Conservation (phyloP, 2,113 vertebrate species). For the Lampris megalopsis region DNA sequence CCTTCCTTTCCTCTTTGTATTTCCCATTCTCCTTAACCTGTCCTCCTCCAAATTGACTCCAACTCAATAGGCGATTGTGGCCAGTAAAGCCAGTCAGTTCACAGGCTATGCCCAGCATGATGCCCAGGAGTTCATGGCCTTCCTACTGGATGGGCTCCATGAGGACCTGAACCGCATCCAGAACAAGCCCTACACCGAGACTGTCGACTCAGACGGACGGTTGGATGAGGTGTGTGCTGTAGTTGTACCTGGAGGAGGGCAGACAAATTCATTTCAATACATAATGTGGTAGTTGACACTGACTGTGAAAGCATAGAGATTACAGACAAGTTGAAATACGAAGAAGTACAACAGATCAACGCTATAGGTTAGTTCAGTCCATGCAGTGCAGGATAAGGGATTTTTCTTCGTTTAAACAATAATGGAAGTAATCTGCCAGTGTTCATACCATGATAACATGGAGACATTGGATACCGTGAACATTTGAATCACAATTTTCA, state of each 20-base stretch:
- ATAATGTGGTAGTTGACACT: not conserved
- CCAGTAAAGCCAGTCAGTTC: slow-evolving; percentile 98
- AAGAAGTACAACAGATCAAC: no score
- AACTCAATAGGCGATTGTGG: slow-evolving; percentile 89
- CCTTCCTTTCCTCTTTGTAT: not conserved
- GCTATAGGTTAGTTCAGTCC: no score
- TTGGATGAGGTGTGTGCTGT: slow-evolving; percentile 88
- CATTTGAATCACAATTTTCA: no score
- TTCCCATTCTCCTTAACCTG: not conserved
- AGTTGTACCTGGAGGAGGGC: not conserved
- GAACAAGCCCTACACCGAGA: slow-evolving; percentile 98
- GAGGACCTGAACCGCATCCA: slow-evolving; percentile 99
- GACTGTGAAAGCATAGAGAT: no score
- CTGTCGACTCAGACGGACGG: slow-evolving; percentile 94
- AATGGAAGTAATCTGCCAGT: no score
- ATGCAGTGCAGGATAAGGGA: no score
- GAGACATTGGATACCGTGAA: no score
- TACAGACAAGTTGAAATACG: no score
- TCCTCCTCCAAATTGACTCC: not conserved
- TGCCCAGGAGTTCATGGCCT: slow-evolving; percentile 99
- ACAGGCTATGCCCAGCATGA: slow-evolving; percentile 98
- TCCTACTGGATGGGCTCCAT: slow-evolving; percentile 95
- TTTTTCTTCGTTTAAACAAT: no score
- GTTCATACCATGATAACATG: no score
- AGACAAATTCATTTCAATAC: not conserved